Evolutionary conservation across 2,113 vertebrate genomes (phyloP).

Genomic region (Hyperopisus bebe): DNA sequence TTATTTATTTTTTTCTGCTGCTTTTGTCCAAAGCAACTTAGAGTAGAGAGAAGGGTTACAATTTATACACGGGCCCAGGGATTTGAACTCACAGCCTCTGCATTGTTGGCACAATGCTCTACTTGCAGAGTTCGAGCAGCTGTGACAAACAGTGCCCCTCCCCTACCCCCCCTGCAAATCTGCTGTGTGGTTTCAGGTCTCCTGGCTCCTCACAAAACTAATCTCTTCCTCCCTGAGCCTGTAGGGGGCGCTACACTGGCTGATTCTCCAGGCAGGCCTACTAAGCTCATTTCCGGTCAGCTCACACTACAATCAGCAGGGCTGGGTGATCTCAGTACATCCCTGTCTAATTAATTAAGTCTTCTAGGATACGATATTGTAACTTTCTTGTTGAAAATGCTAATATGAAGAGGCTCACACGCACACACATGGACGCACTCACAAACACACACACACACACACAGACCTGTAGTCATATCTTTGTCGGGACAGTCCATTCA

Average conservation of each 20-base stretch:
- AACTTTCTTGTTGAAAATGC: not conserved
- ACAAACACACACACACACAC: not conserved
- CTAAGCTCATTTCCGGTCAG: not conserved
- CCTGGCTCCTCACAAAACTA: not conserved
- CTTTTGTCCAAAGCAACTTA: not conserved
- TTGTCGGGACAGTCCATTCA: not conserved
- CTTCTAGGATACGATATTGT: not conserved
- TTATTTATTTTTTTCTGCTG: not conserved
- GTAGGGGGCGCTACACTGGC: not conserved
- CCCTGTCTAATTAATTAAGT: not conserved
- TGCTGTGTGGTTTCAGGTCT: not conserved
- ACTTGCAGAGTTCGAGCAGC: not conserved
- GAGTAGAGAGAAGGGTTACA: not conserved
- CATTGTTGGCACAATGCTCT: not conserved
- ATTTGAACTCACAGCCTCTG: not conserved
- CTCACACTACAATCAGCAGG: not conserved
- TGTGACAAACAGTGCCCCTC: not conserved
- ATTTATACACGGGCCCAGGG: not conserved
- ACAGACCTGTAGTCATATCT: not conserved
- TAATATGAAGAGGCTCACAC: not conserved
- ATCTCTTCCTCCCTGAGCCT: not conserved
- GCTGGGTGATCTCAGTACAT: not conserved
- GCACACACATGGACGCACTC: not conserved
- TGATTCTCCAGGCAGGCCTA: not conserved
- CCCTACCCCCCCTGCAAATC: not conserved